These are phyloP conservation scores for Procavia capensis DNA, from an alignment of 2,113 vertebrate genomes.

Conservation along the genomic window DNA sequence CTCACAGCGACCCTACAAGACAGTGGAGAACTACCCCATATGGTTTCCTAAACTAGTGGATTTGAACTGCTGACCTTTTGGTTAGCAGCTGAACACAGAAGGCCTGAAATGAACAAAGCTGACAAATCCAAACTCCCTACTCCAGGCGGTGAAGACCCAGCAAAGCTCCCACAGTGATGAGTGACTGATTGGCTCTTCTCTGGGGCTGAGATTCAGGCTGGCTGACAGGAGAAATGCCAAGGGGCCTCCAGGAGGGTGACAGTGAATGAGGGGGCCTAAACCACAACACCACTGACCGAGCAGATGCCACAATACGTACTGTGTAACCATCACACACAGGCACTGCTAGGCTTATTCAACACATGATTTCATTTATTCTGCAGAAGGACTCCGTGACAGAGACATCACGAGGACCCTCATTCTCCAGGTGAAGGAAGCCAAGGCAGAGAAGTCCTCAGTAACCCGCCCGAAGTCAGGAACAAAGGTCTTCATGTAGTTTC, in stretches of 20 bases:
- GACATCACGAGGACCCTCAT: background rate
- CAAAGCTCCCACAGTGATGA: background rate
- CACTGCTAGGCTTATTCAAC: fast-evolving
- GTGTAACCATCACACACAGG: background rate
- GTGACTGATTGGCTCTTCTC: background rate
- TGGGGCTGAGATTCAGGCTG: background rate
- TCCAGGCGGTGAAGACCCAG: background rate
- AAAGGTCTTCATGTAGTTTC: background rate
- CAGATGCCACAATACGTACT: background rate
- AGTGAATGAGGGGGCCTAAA: background rate
- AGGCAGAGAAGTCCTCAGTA: background rate
- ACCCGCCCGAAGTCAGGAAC: background rate
- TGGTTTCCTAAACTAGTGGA: too few species aligned
- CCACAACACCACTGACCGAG: background rate
- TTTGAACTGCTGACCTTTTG: too few species aligned
- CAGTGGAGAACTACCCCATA: too few species aligned
- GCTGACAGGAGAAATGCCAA: background rate
- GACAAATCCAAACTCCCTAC: background rate
- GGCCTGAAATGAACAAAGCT: background rate
- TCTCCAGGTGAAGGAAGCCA: background rate
- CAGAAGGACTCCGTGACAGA: background rate
- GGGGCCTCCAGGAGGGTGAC: background rate
- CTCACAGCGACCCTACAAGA: too few species aligned
- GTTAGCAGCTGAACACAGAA: background rate
- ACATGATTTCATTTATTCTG: background rate